Conservation (phyloP, 2,888 invertebrate species). For the Latheticus oryzae region DNA sequence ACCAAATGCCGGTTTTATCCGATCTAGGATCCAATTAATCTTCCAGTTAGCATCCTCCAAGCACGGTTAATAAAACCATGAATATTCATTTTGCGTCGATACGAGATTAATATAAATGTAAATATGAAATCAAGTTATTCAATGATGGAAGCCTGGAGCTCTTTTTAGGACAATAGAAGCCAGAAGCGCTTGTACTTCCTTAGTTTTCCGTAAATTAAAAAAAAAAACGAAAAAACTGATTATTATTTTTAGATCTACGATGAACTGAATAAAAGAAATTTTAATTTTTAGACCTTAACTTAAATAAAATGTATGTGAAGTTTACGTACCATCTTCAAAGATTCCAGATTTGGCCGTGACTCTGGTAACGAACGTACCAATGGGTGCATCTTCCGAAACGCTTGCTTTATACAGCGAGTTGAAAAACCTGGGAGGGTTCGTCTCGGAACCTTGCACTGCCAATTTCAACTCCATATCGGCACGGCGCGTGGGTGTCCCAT, state of each 20-base stretch:
- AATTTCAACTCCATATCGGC: conserved; percentile 76
- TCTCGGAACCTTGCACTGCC: conserved; percentile 77
- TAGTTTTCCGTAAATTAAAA: too few species aligned
- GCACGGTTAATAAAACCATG: conserved; percentile 43
- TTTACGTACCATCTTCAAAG: conserved; percentile 74
- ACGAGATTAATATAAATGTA: conserved; percentile 48
- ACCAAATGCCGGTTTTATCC: conserved; percentile 38
- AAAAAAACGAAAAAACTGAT: too few species aligned
- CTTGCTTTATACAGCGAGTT: conserved; percentile 81
- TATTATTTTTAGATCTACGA: too few species aligned
- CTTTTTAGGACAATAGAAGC: conserved; percentile 14
- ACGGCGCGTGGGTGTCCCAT: conserved; percentile 80
- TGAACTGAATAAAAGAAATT: neutral
- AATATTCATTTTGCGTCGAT: conserved; percentile 47
- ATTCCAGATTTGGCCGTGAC: conserved; percentile 79
- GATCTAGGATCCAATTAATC: conserved; percentile 41
- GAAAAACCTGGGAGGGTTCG: conserved; percentile 85
- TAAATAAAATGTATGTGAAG: neutral
- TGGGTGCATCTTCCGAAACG: conserved; percentile 79
- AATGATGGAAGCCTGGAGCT: conserved; percentile 15
- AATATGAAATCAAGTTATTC: conserved; percentile 42
- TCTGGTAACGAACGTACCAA: conserved; percentile 84
- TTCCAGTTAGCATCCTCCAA: conserved; percentile 41
- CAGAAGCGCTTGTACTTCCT: conserved; percentile 16
- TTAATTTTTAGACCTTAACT: too few species aligned